Evolutionary conservation across 2,113 vertebrate genomes (phyloP), one percentile per base, ranked within the genome.

Genomic region (Xenotilapia leptura): DNA sequence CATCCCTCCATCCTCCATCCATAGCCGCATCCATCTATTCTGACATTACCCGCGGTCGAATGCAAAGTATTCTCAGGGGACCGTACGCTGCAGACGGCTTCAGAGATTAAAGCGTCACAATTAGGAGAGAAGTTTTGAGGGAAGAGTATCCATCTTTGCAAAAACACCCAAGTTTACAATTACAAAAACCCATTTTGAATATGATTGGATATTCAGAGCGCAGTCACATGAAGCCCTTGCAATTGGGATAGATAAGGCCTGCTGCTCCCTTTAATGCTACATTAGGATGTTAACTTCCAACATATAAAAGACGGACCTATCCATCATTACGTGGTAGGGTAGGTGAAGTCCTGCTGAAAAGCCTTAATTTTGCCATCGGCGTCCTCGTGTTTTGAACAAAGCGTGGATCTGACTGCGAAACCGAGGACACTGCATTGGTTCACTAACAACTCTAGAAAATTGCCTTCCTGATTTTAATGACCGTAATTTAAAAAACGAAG

Each of bases 1-100:
- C 83, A 90, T 94, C 90, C 84, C 75, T 86, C 80, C 84, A 85
- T 90, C 88, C 87, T 81, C 75, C 82, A 88, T 89, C 84, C 80
- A 77, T 84, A 75, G 68, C 51, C 42, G 5, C 83, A 65, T 84
- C 83, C 79, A 88, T 86, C 79, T 65, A 56, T 80, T 79, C 81
- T 56, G 31, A 65, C 73, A 68, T 89, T 92, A 88, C 85, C 84
- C 17, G 73, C 79, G 83, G 89, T 86, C 86, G 84, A 82, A 80
- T 53, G 19, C 88, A 65, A 89, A 91, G 90, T 83, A 53, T 36
- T 87, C 90, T 88, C 86, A 8, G 58, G 87, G 82, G 86, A 88
- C 80, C 7, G 11, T 5, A 14, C 33, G 80, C 45, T 73, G 79
- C 84, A 83, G 79, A 65, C 92, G 82, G 86, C 88, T 92, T 89